Evolutionary conservation across 2,797 vertebrate genomes (phyloP), one percentile per base, ranked within the genome.

Genomic region (Eulemur coronatus): DNA sequence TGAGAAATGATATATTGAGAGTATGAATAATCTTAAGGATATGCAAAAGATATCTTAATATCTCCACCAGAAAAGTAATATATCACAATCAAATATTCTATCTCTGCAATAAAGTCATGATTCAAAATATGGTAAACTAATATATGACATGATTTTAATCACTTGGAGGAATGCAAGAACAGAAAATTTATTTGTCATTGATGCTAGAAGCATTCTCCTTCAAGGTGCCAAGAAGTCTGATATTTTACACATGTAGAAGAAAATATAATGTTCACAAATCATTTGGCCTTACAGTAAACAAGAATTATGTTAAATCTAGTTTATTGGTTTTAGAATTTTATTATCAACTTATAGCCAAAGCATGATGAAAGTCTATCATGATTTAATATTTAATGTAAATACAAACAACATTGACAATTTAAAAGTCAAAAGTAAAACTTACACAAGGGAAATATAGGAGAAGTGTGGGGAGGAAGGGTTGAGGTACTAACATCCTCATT

Each of bases 351-450:
- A 33, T 22, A 76, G 35, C 12, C 8, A 79, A 92, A 95, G 69
- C 43, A 46, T 94, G 61, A 79, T 86, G 33, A 84, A 92, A 89
- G 7, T 65, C 63, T n/a, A 72, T 78, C 30, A 43, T 17, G 38
- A 14, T 79, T 92, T 73, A 92, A 52, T 89, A 72, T 69, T 92
- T 94, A 33, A 59, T 95, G 38, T 94, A 89, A 69, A 50, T 93
- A 70, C 26, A 85, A 85, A 89, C 28, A 91, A 35, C 20, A 75
- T 38, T 46, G n/a, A 9, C 20, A 81, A 41, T 88, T 20, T 95
- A 57, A 91, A 91, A 93, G 20, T 69, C n/a, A 33, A 70, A 94
- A 85, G 41, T 88, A 57, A 93, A 84, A 41, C n/a, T 84, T 63
- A 43, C 1, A 48, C 20, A 81, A 81, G 11, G 28, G 81, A 72